phyloP scores from a whole-genome alignment of 2,888 invertebrate genomes.

The Leucophora obtusa region DNA sequence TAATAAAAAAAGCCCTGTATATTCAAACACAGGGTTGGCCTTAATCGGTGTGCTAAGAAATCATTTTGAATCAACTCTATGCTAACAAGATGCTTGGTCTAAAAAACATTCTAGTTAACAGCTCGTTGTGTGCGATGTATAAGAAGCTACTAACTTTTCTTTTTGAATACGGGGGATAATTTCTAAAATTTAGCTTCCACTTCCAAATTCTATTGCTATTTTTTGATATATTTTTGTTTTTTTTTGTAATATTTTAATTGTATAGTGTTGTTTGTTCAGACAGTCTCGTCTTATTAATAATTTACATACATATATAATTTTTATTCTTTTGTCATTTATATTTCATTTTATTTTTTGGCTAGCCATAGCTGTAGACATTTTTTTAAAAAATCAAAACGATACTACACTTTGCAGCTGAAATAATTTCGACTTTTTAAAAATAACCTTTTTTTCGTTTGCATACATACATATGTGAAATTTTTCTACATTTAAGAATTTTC shows the following conservation, averaged over 20 bases:
- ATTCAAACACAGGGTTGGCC: too few relatives aligned
- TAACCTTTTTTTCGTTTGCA: constrained; percentile 19
- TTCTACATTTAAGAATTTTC: constrained; percentile 54
- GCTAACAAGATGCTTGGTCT: too few relatives aligned
- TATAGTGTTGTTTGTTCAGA: constrained; percentile 33
- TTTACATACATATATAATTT: neutral
- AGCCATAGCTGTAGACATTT: constrained; percentile 65
- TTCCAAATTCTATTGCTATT: too few relatives aligned
- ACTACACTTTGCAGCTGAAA: constrained; percentile 13
- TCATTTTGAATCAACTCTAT: too few relatives aligned
- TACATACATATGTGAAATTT: constrained; percentile 43
- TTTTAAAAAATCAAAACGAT: constrained; percentile 5
- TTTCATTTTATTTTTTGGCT: constrained; percentile 56
- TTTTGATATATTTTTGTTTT: neutral
- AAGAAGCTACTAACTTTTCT: too few relatives aligned
- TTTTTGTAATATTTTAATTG: neutral
- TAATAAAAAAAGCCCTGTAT: too few relatives aligned
- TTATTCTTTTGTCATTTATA: constrained; percentile 36
- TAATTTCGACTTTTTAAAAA: constrained; percentile 50
- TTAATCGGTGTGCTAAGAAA: too few relatives aligned
- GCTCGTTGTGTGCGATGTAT: too few relatives aligned
- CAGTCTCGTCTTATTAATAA: constrained; percentile 47
- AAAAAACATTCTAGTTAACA: too few relatives aligned
- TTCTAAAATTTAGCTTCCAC: too few relatives aligned
- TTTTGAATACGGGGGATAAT: too few relatives aligned